Conservation (phyloP, 1,140 invertebrate species). For the Dreissena polymorpha region DNA sequence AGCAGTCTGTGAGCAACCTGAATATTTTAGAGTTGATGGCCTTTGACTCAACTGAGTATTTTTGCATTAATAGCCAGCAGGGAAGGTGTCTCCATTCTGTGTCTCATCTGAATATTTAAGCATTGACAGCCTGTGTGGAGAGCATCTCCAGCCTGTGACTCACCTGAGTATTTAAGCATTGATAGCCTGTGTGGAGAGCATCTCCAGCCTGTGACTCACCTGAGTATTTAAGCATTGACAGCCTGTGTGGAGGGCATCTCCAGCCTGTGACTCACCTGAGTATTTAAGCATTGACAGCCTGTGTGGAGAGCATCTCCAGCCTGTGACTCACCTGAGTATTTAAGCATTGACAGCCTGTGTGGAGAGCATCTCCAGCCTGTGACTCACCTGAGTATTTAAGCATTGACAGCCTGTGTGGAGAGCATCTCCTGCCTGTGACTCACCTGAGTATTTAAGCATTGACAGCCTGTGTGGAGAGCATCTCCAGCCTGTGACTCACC, state of each 20-base stretch:
- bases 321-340: too few species aligned
- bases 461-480: conserved; percentile 69
- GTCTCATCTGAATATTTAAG: too few species aligned
- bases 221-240: conserved; percentile 72
- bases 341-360: conserved; percentile 72
- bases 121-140: conserved; percentile 71
- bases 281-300: conserved; percentile 72
- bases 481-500: conserved; percentile 83
- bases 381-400: too few species aligned
- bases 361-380: conserved; percentile 80
- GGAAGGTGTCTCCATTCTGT: conserved; percentile 77
- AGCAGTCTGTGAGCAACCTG: too few species aligned
- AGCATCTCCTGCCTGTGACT: conserved; percentile 82
- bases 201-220: conserved; percentile 83
- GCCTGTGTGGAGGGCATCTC: conserved; percentile 75
- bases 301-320: conserved; percentile 74
- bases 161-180: too few species aligned
- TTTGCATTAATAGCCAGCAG: conserved; percentile 72
- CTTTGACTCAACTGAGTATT: too few species aligned
- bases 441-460: too few species aligned
- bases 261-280: too few species aligned
- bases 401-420: conserved; percentile 71
- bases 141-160: conserved; percentile 82
- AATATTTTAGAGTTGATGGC: conserved; percentile 66
- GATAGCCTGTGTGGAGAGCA: conserved; percentile 69